Percentiles rank a stretch among this genome's conserved stretches.
Evolutionary conservation across 1,140 invertebrate genomes (phyloP).

Genomic region (Onthophagus taurus): DNA sequence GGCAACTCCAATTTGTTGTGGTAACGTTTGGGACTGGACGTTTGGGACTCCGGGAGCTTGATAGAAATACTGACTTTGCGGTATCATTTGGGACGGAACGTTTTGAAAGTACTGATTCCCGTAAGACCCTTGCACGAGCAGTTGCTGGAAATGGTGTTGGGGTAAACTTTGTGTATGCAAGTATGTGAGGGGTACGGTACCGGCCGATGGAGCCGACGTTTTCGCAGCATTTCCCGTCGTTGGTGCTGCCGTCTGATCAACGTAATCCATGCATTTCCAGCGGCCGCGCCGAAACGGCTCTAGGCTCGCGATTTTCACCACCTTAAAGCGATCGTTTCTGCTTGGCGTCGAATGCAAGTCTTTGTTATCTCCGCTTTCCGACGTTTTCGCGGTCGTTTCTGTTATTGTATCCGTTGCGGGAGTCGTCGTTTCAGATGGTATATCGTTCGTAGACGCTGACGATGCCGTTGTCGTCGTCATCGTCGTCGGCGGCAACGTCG

Average conservation of each 20-base stretch:
- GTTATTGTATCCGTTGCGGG: slow-evolving; percentile 18
- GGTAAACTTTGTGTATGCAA: slow-evolving; percentile 36
- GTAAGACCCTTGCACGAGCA: slow-evolving; percentile 31
- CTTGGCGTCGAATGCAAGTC: slow-evolving; percentile 34
- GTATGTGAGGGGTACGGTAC: slow-evolving; percentile 24
- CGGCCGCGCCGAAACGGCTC: slow-evolving; percentile 89
- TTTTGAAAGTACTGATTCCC: slow-evolving; percentile 30
- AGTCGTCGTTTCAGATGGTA: slow-evolving; percentile 16
- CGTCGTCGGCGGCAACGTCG: slow-evolving; percentile 28
- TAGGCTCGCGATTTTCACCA: slow-evolving; percentile 93
- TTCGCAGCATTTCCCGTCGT: slow-evolving; percentile 16
- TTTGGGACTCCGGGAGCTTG: slow-evolving; percentile 20
- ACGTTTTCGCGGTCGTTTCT: slow-evolving; percentile 20
- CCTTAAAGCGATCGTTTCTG: slow-evolving; percentile 84
- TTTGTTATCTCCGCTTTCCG: slow-evolving; percentile 22
- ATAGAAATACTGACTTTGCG: slow-evolving; percentile 34
- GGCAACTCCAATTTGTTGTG: slow-evolving; percentile 22
- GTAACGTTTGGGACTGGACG: slow-evolving; percentile 26
- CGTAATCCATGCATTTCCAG: slow-evolving; percentile 95
- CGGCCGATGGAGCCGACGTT: slow-evolving; percentile 21
- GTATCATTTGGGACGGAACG: slow-evolving; percentile 30
- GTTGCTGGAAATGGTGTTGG: slow-evolving; percentile 35
- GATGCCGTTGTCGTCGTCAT: slow-evolving; percentile 34
- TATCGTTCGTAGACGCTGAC: slow-evolving; percentile 15
- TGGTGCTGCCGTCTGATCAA: slow-evolving; percentile 48